These are phyloP conservation scores for Aleadryas rufinucha DNA, from an alignment of 2,113 vertebrate genomes.

Conservation along the genomic window DNA sequence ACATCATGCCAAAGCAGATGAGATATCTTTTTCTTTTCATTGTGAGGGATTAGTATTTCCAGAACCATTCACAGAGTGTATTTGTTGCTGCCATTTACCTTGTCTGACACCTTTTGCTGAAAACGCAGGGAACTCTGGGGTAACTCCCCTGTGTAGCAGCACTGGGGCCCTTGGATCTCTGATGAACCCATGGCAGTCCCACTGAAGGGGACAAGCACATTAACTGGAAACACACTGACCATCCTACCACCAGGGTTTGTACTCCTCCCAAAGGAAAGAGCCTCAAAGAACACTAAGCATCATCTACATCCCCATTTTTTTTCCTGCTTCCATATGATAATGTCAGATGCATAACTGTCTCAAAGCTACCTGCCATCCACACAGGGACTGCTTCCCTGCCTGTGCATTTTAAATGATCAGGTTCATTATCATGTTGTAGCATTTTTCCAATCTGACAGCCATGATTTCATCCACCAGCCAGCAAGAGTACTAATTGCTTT, in stretches of 20 bases:
- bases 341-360: background rate
- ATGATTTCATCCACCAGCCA: background rate
- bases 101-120: background rate
- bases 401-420: background rate
- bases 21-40: background rate
- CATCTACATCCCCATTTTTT: background rate
- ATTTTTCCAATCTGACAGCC: background rate
- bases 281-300: background rate
- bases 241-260: background rate
- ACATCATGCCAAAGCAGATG: background rate
- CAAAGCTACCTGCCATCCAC: background rate
- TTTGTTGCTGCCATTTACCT: background rate
- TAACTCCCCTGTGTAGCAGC: background rate
- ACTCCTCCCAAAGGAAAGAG: background rate
- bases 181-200: background rate
- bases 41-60: background rate
- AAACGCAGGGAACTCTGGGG: background rate
- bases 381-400: background rate
- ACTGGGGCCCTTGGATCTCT: background rate
- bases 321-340: background rate
- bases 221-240: background rate
- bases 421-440: background rate
- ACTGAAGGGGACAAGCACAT: background rate
- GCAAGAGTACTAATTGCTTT: background rate
- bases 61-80: background rate